phyloP scores from a whole-genome alignment of 2,797 vertebrate genomes.

The Apogon talboti region DNA sequence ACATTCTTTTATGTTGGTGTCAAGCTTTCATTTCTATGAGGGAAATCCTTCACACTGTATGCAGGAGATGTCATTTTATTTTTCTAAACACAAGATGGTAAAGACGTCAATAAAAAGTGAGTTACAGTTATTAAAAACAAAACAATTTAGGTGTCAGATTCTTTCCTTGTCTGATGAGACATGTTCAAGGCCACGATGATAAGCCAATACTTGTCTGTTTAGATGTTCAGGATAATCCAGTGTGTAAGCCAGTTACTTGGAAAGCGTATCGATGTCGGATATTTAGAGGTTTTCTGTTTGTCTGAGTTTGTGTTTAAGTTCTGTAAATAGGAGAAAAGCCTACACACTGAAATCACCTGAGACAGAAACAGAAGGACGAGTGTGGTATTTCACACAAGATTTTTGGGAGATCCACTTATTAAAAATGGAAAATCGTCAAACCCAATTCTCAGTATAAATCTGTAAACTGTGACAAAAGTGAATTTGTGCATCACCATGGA shows the following conservation, averaged over 20 bases:
- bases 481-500: no score
- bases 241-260: not conserved
- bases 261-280: not conserved
- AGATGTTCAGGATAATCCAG: not conserved
- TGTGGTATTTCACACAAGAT: no score
- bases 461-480: no score
- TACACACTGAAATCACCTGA: no score
- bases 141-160: not conserved
- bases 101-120: conserved; percentile 65
- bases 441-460: no score
- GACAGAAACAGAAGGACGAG: no score
- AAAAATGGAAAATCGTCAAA: no score
- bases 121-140: conserved; percentile 18
- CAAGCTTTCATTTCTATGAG: conserved; percentile 34
- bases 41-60: not conserved
- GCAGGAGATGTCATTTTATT: not conserved
- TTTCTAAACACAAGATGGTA: not conserved
- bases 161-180: not conserved
- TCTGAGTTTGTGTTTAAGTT: no score
- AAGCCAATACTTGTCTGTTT: conserved; percentile 6
- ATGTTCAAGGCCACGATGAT: not conserved
- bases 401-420: no score
- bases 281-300: no score
- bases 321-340: no score
- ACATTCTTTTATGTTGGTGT: conserved; percentile 80